Base-by-base conservation (phyloP, 2,888 invertebrate species). In the Oegoconia quadripuncta region DNA sequence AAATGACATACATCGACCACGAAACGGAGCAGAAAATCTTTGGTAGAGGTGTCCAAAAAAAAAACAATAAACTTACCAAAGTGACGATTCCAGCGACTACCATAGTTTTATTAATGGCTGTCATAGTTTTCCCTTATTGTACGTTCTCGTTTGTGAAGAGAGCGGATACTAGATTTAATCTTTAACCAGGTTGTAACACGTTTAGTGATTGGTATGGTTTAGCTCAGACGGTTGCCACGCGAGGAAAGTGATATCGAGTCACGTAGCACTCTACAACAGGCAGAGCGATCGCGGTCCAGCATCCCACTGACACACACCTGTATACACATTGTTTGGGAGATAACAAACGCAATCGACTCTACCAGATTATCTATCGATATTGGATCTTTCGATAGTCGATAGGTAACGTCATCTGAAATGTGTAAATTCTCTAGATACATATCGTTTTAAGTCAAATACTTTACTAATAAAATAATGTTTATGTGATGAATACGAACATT, bases 251-350 rank as follows among this genome's bases (percentile, higher is more conserved):
- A 18, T 39, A 32, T 34, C 7, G 41, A 38, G 41, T 46, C 44
- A 48, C 43, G 35, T 40, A 35, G 37, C 43, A 41, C 45, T 49
- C 49, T 37, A 38, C 49, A 48, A 13, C 16, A 15, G 17, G 22
- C 32, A 22, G 9, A 13, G 22, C 50, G 39, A 37, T 23, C 46
- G 47, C 60, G 42, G 42, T 45, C 48, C 59, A 68, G 58, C 64
- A 65, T 66, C 59, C 57, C 58, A 69, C 68, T 69, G 64, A 50
- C 51, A 44, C 20, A 27, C 46, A 51, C 57, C 49, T 50, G 52
- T 52, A 51, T 55, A n/a, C n/a, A n/a, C n/a, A n/a, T n/a, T n/a
- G n/a, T n/a, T n/a, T n/a, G n/a, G n/a, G n/a, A n/a, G n/a, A n/a
- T n/a, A n/a, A n/a, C n/a, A n/a, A n/a, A n/a, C n/a, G n/a, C n/a